Evolutionary conservation across 2,113 vertebrate genomes (phyloP).

Genomic region (Melanostigma gelatinosum): DNA sequence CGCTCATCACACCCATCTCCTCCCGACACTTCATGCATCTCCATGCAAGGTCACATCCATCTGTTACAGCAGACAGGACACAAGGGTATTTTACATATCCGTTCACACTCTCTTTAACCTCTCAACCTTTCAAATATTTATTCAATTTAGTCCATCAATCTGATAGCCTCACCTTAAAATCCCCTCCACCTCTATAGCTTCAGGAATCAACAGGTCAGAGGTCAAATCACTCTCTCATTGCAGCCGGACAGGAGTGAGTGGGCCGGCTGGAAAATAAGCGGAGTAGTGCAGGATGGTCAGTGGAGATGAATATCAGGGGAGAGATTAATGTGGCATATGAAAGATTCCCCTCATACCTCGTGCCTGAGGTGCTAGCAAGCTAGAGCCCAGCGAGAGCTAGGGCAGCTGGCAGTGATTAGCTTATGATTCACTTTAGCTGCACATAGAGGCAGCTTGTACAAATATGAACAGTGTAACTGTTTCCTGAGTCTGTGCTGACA

Average conservation of each 20-base stretch:
- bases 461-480: slow-evolving; percentile 91
- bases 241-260: slow-evolving; percentile 45
- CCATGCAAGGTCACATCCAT: neutral
- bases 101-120: neutral
- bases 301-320: slow-evolving; percentile 76
- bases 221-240: slow-evolving; percentile 46
- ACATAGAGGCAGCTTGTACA: slow-evolving; percentile 87
- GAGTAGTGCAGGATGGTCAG: slow-evolving; percentile 51
- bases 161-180: slow-evolving; percentile 38
- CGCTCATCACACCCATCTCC: neutral
- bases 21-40: neutral
- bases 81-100: slow-evolving; percentile 2
- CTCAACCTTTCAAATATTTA: slow-evolving; percentile 20
- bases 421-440: slow-evolving; percentile 89
- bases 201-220: slow-evolving; percentile 53
- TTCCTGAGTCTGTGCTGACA: slow-evolving; percentile 94
- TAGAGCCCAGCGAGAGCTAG: slow-evolving; percentile 20
- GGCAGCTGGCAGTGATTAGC: slow-evolving; percentile 92
- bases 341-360: slow-evolving; percentile 88
- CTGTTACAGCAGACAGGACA: neutral
- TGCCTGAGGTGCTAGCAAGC: slow-evolving; percentile 61
- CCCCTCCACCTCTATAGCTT: slow-evolving; percentile 28
- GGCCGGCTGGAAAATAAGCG: slow-evolving; percentile 38
- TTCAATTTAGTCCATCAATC: slow-evolving; percentile 33
- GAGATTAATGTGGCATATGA: slow-evolving; percentile 80